These are phyloP conservation scores for Drosophila persimilis DNA, from an alignment of 1,140 invertebrate species.

Conservation along the genomic window DNA sequence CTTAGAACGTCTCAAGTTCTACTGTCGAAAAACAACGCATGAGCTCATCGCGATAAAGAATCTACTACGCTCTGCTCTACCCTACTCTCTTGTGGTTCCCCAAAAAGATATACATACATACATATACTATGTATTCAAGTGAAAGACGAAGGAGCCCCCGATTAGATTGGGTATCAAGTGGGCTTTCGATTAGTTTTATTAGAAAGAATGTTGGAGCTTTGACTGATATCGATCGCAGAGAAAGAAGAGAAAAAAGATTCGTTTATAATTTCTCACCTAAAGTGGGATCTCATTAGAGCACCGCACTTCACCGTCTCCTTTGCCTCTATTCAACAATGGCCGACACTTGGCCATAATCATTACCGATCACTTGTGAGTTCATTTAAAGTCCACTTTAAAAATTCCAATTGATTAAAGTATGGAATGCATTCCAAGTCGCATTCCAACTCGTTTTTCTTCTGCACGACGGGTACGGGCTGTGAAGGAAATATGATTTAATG, in stretches of 20 bases:
- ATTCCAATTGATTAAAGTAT: slow-evolving; percentile 28
- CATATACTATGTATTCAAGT: not conserved
- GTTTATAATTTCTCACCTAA: too few relatives aligned
- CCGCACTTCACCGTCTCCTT: not conserved
- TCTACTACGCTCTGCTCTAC: not conserved
- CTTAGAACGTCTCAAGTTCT: slow-evolving; percentile 8
- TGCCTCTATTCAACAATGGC: not conserved
- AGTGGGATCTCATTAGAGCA: not conserved
- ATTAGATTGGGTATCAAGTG: slow-evolving; percentile 13
- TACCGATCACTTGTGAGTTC: slow-evolving; percentile 33
- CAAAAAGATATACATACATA: not conserved
- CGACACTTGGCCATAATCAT: slow-evolving; percentile 7
- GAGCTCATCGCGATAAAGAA: slow-evolving; percentile 31
- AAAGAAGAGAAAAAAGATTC: too few relatives aligned
- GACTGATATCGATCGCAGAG: too few relatives aligned
- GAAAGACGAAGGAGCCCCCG: not conserved
- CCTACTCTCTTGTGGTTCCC: slow-evolving; percentile 17
- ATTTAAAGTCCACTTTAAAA: slow-evolving; percentile 20
- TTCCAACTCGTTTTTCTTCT: slow-evolving; percentile 11
- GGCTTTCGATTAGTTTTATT: too few relatives aligned
- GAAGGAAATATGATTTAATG: slow-evolving; percentile 6
- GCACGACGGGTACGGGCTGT: not conserved
- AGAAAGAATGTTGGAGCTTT: too few relatives aligned
- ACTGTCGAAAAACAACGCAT: slow-evolving; percentile 18
- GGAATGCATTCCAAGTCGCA: slow-evolving; percentile 8